Evolutionary conservation across 2,888 invertebrate species (phyloP).

Genomic region (Trachelus iudaicus): DNA sequence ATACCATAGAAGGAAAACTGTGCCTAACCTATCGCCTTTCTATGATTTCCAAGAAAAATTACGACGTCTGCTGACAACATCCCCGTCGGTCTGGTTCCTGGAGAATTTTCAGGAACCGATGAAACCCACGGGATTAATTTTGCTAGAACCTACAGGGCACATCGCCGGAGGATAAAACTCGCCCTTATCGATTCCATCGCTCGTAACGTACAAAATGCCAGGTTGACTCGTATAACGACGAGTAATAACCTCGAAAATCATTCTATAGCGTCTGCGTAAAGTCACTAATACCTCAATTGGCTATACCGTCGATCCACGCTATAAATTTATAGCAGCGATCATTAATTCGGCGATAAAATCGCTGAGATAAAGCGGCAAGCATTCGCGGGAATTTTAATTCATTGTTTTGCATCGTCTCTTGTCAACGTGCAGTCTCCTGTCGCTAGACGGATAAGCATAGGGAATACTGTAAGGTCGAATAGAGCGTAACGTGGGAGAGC

Average conservation of each 20-base stretch:
- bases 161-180: background rate
- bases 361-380: background rate
- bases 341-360: background rate
- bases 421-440: background rate
- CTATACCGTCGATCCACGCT: background rate
- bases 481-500: background rate
- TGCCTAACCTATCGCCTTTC: background rate
- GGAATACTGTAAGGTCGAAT: background rate
- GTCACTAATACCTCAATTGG: background rate
- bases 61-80: background rate
- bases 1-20: background rate
- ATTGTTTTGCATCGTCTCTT: background rate
- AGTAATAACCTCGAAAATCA: background rate
- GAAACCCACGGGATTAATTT: background rate
- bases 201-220: background rate
- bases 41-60: background rate
- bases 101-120: background rate
- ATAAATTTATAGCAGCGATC: background rate
- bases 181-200: background rate
- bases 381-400: background rate
- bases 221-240: background rate
- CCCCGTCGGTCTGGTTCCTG: background rate
- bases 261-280: background rate
- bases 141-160: background rate
- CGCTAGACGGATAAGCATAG: background rate